These are phyloP conservation scores for Aurelia sp. DNA, from an alignment of 30 jellyfish, hydroid and myxozoan genomes.

Conservation along the genomic window DNA sequence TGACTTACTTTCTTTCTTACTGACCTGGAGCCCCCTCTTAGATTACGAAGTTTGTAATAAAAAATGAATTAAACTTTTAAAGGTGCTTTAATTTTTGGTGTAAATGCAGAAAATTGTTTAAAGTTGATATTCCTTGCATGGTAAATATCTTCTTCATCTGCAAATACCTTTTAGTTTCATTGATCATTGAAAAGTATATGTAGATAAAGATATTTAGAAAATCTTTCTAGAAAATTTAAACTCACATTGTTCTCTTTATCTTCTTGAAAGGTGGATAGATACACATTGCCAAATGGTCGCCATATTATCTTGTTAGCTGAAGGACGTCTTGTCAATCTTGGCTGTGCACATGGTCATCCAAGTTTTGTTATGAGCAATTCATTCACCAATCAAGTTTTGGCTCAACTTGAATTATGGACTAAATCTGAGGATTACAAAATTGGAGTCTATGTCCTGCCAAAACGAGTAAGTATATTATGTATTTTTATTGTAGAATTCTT, in stretches of 20 bases:
- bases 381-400: constrained; percentile 93
- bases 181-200: not conserved
- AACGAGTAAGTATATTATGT: constrained; percentile 55
- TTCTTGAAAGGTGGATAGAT: constrained; percentile 82
- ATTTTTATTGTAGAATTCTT: not conserved
- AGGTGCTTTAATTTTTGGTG: too few relatives aligned
- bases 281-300: constrained; percentile 90
- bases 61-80: too few relatives aligned
- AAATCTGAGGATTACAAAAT: constrained; percentile 64
- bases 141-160: too few relatives aligned
- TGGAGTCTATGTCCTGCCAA: constrained; percentile 90
- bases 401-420: constrained; percentile 95
- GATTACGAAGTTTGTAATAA: too few relatives aligned
- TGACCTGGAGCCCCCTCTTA: too few relatives aligned
- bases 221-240: not conserved
- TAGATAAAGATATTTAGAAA: not conserved
- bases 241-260: too few relatives aligned
- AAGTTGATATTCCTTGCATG: too few relatives aligned
- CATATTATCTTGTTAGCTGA: constrained; percentile 93
- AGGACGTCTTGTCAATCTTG: constrained; percentile 96
- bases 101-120: too few relatives aligned
- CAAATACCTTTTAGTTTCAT: not conserved
- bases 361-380: constrained; percentile 98
- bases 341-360: constrained; percentile 99
- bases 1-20: too few relatives aligned